Conservation (phyloP, 2,113 vertebrate genomes). For the Austrofundulus limnaeus region DNA sequence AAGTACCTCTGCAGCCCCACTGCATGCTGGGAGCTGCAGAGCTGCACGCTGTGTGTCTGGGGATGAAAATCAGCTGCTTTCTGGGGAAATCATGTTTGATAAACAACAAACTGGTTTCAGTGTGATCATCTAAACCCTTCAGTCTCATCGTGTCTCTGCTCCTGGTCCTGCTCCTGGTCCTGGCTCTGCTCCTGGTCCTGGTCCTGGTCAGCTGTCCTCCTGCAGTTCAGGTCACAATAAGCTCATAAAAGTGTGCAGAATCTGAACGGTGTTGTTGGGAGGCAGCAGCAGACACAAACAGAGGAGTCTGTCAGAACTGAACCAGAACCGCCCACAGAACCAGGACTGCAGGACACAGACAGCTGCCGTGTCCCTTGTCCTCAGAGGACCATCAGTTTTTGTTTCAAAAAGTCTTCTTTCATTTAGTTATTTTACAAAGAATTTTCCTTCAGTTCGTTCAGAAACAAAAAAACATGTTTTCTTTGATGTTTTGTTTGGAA, state of each 20-base stretch:
- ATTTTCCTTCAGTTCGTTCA: no score
- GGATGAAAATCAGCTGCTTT: background rate
- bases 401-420: no score
- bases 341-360: background rate
- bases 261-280: background rate
- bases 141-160: background rate
- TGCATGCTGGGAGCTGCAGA: constrained; percentile 65
- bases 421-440: no score
- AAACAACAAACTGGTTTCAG: no score
- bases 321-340: no score
- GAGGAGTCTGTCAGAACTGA: background rate
- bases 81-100: no score
- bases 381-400: background rate
- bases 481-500: no score
- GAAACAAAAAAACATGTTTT: no score
- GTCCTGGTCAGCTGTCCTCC: constrained; percentile 1
- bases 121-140: background rate
- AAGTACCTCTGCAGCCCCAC: constrained; percentile 80
- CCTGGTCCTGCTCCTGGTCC: no score
- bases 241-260: constrained; percentile 5
- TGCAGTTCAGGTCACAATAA: constrained; percentile 28
- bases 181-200: no score
- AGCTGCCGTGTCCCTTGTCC: background rate
- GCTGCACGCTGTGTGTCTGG: background rate
- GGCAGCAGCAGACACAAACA: constrained; percentile 22